Conservation (phyloP, 2,113 vertebrate species). For the Hemicordylus capensis region DNA sequence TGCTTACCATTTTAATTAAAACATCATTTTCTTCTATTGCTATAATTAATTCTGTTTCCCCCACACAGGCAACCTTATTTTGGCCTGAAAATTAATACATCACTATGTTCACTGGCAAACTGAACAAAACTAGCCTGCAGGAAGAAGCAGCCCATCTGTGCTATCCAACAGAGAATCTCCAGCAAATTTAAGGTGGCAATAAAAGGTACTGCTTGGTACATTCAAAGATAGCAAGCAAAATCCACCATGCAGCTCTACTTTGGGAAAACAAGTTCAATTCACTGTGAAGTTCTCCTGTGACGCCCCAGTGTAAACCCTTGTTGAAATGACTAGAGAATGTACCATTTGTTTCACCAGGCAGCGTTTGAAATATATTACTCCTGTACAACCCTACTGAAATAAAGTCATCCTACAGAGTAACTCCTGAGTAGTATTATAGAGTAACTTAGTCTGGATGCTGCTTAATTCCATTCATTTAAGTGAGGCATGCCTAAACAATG, state of each 20-base stretch:
- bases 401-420: no score
- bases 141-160: neutral
- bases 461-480: no score
- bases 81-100: neutral
- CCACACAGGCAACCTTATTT: constrained; percentile 9
- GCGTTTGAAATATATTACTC: no score
- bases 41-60: constrained; percentile 23
- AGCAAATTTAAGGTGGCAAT: neutral
- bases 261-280: neutral
- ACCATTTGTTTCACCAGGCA: no score
- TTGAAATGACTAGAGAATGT: no score
- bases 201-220: neutral
- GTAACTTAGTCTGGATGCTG: no score
- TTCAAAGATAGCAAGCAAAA: neutral
- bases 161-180: neutral
- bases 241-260: neutral
- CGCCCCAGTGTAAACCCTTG: no score
- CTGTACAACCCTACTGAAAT: no score
- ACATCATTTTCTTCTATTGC: constrained; percentile 6
- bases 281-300: neutral
- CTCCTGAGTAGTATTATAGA: no score
- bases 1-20: constrained; percentile 43
- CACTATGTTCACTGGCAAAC: constrained; percentile 2
- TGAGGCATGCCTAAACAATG: no score
- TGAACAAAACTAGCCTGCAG: neutral